Percentiles rank a stretch among this genome's conserved stretches.
These are phyloP conservation scores for Xiphorhynchus erythropygius DNA, from an alignment of 2,797 vertebrate genomes.

Conservation along the genomic window DNA sequence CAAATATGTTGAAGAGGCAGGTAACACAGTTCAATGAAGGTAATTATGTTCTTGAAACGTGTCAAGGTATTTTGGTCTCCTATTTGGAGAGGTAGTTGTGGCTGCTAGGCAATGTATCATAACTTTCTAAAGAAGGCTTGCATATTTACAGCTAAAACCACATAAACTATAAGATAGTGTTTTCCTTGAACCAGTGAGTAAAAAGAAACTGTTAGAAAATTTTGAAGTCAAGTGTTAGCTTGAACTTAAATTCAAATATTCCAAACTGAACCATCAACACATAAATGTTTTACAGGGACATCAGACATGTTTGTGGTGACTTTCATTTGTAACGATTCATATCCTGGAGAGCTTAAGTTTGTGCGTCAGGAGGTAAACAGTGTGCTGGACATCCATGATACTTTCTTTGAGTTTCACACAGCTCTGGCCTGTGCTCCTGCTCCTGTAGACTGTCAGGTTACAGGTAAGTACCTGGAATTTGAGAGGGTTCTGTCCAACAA, in stretches of 20 bases:
- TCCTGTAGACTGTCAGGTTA: slow-evolving; percentile 88
- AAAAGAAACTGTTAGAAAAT: neutral
- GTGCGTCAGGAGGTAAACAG: slow-evolving; percentile 83
- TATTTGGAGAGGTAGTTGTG: neutral
- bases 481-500: neutral
- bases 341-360: slow-evolving; percentile 78
- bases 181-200: neutral
- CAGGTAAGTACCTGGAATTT: slow-evolving; percentile 75
- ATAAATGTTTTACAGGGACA: slow-evolving; percentile 69
- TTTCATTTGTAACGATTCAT: slow-evolving; percentile 85
- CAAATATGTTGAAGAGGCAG: neutral
- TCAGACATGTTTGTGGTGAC: slow-evolving; percentile 84
- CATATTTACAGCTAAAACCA: neutral
- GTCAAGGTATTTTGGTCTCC: neutral
- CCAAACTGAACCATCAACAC: neutral
- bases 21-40: neutral
- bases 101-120: neutral
- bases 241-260: neutral
- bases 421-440: slow-evolving; percentile 87
- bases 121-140: neutral
- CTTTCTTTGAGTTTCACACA: slow-evolving; percentile 89
- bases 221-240: neutral
- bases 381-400: slow-evolving; percentile 71
- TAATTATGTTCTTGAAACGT: neutral
- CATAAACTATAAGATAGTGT: neutral